Evolutionary conservation across 2,113 vertebrate species (phyloP), one percentile per base, ranked within the genome.

Genomic region (Alectura lathami): DNA sequence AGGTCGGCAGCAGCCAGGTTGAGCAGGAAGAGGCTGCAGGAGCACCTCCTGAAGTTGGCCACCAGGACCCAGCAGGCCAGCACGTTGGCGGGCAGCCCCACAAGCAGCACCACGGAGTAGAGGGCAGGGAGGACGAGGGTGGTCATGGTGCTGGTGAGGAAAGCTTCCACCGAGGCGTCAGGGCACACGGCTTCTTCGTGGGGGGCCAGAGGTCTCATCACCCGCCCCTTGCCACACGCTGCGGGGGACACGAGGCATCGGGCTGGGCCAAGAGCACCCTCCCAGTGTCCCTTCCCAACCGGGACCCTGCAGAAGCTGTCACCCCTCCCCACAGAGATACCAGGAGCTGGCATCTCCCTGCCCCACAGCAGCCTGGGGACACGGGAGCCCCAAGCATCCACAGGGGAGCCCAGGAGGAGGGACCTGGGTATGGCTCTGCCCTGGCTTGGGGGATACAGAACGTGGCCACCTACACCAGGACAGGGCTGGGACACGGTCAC

Each of bases 61-160:
- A 56, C 53, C 78, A 98, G 66, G 18, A 97, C 85, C 93, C 97
- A 98, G 60, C 89, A 91, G 50, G 96, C 96, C 82, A 98, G 27
- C 50, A 62, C 42, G 0, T 97, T 98, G 63, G 97, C 92, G 0
- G 96, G 97, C n/a, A 98, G 92, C 59, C 93, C 97, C 38, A 97
- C n/a, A 0, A 97, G 56, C 83, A 97, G 73, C 3, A 97, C 87
- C 50, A 88, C 0, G 1, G 93, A 91, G 83, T 96, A 97, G 81
- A 97, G 47, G 6, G 83, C 53, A 3, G 97, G 97, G 11, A 97
- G 84, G 29, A 97, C 14, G 7, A 9, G 40, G 1, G 95, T 97
- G 69, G 80, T 95, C 66, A 97, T 36, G 9, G 77, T 83, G 53
- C 90, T 60, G 23, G 48, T 88, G 69, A 97, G 93, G 30, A 96